These are phyloP conservation scores for Chloroclystis v-ata DNA, from an alignment of 2,888 invertebrate species.

Conservation along the genomic window DNA sequence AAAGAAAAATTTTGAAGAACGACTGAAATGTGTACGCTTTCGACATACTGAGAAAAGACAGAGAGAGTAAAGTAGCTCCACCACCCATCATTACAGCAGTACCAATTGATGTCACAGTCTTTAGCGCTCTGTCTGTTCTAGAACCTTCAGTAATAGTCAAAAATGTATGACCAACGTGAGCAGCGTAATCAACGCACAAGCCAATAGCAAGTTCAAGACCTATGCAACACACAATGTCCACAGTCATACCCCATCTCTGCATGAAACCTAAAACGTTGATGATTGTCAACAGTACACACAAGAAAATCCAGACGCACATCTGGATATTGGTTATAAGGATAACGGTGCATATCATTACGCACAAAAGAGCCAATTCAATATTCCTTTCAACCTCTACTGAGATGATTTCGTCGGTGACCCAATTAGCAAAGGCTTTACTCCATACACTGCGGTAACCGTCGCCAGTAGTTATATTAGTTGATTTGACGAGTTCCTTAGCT, in stretches of 20 bases:
- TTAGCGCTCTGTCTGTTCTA: constrained; percentile 77
- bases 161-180: constrained; percentile 89
- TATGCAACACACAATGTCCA: constrained; percentile 89
- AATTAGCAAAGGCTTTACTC: constrained; percentile 84
- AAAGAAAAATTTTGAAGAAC: constrained; percentile 86
- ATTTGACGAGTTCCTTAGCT: constrained; percentile 75
- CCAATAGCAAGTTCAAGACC: constrained; percentile 89
- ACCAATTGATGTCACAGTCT: constrained; percentile 85
- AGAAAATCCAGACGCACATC: constrained; percentile 87
- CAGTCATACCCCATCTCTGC: constrained; percentile 89
- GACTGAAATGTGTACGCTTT: constrained; percentile 86
- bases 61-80: constrained; percentile 85
- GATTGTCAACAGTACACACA: constrained; percentile 85
- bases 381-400: constrained; percentile 86
- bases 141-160: constrained; percentile 78
- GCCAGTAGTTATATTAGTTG: constrained; percentile 78
- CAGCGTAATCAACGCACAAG: constrained; percentile 90
- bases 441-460: constrained; percentile 82
- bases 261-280: constrained; percentile 86
- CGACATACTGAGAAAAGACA: constrained; percentile 83
- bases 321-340: constrained; percentile 86
- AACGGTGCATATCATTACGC: constrained; percentile 88
- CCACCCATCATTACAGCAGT: constrained; percentile 88
- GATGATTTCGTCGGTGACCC: constrained; percentile 89
- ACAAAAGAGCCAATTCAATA: constrained; percentile 84